Base-by-base conservation (phyloP, 2,888 invertebrate genomes). In the Coleophora flavipennella region DNA sequence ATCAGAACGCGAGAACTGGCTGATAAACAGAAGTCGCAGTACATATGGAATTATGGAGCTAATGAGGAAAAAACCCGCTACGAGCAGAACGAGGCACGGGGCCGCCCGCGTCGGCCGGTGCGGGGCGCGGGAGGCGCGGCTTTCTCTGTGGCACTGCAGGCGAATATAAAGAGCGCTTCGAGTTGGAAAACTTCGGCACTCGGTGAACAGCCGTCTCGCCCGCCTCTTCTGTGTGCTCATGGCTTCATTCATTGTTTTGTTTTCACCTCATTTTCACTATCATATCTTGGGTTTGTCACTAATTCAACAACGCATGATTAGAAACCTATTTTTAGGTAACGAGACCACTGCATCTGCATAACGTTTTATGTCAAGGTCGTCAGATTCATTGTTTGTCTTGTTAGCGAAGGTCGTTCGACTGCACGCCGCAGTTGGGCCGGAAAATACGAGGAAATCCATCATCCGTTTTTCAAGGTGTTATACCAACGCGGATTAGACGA, bases 11-110 rank as follows among this genome's bases (percentile, higher is more conserved):
- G 59, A 68, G 62, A 62, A 59, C 65, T 68, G 63, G 62, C 64
- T 74, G 74, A 78, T 81, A 79, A 77, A 78, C 69, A 72, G 62
- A 62, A 62, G 59, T 59, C 67, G 67, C 65, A 65, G 65, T 70
- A 64, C 66, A 68, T 67, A 64, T 73, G 62, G 72, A 72, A 73
- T 76, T 76, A 75, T 74, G 67, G 67, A 71, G 69, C 69, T 79
- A 79, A 80, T 73, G 80, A 84, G 84, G 84, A 84, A 84, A 84
- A 84, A 83, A 84, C 83, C 83, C 79, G 75, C 76, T 71, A 71
- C 63, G 57, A 68, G 60, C 60, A 62, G 64, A 64, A 63, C 67
- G 62, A 59, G 49, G 38, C 49, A 74, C 67, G 68, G 62, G 52
- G 69, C 62, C 67, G 73, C 61, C 78, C 71, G 80, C 72, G 78